Conservation (phyloP, 2,888 invertebrate genomes). For the Agrypnus murinus region DNA sequence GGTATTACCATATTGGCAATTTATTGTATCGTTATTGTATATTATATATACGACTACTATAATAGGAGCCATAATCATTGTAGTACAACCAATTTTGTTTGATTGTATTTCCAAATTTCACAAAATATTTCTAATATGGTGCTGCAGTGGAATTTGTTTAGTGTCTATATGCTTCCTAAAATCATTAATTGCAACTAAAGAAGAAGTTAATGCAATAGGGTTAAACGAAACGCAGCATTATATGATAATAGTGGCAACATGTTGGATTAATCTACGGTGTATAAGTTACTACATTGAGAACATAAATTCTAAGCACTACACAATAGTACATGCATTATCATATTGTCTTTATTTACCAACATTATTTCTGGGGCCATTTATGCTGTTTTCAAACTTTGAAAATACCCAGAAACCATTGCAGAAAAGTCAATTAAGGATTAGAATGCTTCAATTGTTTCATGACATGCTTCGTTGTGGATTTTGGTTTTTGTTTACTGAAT, state of each 20-base stretch:
- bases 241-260: slow-evolving; percentile 74
- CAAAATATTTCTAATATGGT: slow-evolving; percentile 74
- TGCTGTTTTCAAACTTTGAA: slow-evolving; percentile 83
- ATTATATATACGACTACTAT: slow-evolving; percentile 62
- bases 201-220: slow-evolving; percentile 57
- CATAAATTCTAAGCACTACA: slow-evolving; percentile 63
- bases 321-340: slow-evolving; percentile 75
- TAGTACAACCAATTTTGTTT: slow-evolving; percentile 74
- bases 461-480: slow-evolving; percentile 76
- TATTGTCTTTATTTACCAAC: slow-evolving; percentile 90
- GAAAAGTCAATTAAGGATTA: slow-evolving; percentile 61
- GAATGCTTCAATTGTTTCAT: slow-evolving; percentile 70
- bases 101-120: slow-evolving; percentile 72
- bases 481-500: slow-evolving; percentile 82
- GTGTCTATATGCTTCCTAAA: slow-evolving; percentile 73
- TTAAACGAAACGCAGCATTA: slow-evolving; percentile 70
- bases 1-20: slow-evolving; percentile 75
- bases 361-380: slow-evolving; percentile 89
- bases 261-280: slow-evolving; percentile 85
- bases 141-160: slow-evolving; percentile 73
- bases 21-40: slow-evolving; percentile 72
- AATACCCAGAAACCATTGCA: slow-evolving; percentile 65
- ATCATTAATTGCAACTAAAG: slow-evolving; percentile 53
- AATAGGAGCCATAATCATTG: slow-evolving; percentile 56
- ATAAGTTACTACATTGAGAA: slow-evolving; percentile 83